phyloP scores from a whole-genome alignment of 1,140 invertebrate species.

The Bombyx mandarina region DNA sequence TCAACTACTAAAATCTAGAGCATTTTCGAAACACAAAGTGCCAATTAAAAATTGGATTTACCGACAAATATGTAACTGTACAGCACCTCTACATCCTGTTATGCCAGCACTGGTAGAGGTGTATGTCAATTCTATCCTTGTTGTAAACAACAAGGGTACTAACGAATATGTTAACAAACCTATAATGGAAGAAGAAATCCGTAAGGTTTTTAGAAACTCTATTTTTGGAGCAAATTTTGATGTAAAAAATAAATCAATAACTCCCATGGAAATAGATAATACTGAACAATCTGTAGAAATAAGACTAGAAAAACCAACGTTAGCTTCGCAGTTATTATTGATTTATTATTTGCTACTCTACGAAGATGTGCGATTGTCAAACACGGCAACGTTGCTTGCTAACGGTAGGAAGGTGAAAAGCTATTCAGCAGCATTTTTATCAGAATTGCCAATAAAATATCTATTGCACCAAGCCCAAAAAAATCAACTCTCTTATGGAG shows the following conservation, averaged over 20 bases:
- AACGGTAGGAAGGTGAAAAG: slow-evolving; percentile 85
- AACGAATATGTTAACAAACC: slow-evolving; percentile 89
- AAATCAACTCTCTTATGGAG: slow-evolving; percentile 91
- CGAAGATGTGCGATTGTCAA: slow-evolving; percentile 89
- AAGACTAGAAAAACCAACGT: slow-evolving; percentile 75
- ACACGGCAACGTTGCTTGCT: slow-evolving; percentile 79
- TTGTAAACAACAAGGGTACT: slow-evolving; percentile 80
- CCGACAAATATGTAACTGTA: slow-evolving; percentile 89
- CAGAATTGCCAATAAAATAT: slow-evolving; percentile 95
- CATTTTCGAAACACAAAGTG: slow-evolving; percentile 96
- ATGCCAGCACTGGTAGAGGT: slow-evolving; percentile 94
- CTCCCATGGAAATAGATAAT: slow-evolving; percentile 65
- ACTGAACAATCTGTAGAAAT: slow-evolving; percentile 70
- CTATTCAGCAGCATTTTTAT: slow-evolving; percentile 90
- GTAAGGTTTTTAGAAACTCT: slow-evolving; percentile 86
- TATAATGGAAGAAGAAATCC: slow-evolving; percentile 91
- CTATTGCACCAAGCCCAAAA: slow-evolving; percentile 93
- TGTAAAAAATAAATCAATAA: slow-evolving; percentile 66
- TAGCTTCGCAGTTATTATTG: slow-evolving; percentile 90
- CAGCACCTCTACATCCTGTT: slow-evolving; percentile 91
- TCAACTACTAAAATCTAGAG: slow-evolving; percentile 93
- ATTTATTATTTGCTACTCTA: slow-evolving; percentile 95
- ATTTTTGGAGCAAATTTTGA: slow-evolving; percentile 81
- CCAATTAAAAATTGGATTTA: slow-evolving; percentile 97
- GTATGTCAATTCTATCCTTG: slow-evolving; percentile 93